Base-by-base conservation (phyloP, 2,797 vertebrate genomes). In the Hydrocynus forskahlii region DNA sequence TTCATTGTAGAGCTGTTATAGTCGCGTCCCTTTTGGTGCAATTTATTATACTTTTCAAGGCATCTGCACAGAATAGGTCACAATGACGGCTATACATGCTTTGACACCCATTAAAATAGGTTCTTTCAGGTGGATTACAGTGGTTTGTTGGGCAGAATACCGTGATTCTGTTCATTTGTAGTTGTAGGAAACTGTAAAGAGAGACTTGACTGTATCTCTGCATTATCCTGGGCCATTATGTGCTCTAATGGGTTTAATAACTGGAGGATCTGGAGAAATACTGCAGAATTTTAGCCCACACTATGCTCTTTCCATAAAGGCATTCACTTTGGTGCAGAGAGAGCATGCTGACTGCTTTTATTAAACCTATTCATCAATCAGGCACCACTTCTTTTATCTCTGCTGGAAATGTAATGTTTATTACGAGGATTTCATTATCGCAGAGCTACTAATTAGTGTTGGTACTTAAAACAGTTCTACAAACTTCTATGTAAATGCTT, bases 161-260 rank as follows among this genome's bases (percentile, higher is more conserved):
- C 10, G 19, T 7, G 23, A 77, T 38, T 40, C 52, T 25, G 76
- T 55, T 52, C 7, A 16, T 52, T 78, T 60, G 16, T 66, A 70
- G 25, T 50, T 50, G 13, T 45, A 68, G 40, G 16, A 78, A 57
- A 25, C 19, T 40, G 29, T n/a, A 66, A 29, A 52, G 62, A 55
- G 7, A n/a, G 19, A 12, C 63, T 25, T 9, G n/a, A 72, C 45
- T 48, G 67, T 25, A 7, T 29, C 76, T 78, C 63, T 40, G 52
- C 66, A 29, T 70, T 71, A 66, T 62, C 19, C 23, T 16, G 21
- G 43, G 43, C 45, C 48, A 45, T 66, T 72, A 75, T 62, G n/a
- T 35, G 35, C 43, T 75, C 23, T 74, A 59, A 80, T 50, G 4
- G 66, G 48, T 35, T 38, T 38, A 76, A 76, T 57, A 60, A 50